These are phyloP conservation scores for Rhineura floridana DNA, from an alignment of 2,113 vertebrate genomes.

Conservation along the genomic window DNA sequence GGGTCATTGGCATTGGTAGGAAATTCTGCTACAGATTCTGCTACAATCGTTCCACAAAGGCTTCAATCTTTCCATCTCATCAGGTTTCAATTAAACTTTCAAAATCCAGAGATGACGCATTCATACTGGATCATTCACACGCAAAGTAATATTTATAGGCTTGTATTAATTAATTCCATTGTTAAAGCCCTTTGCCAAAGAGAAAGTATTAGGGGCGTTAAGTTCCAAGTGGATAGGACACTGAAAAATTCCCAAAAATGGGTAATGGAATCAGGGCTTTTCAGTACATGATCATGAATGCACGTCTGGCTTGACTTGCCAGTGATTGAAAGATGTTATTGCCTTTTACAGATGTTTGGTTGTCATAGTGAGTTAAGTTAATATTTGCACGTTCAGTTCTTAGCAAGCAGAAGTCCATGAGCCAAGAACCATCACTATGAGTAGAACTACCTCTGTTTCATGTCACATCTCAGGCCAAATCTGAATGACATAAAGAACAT, in stretches of 20 bases:
- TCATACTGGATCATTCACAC: neutral
- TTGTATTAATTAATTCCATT: neutral
- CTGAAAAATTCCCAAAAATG: neutral
- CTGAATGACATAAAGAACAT: neutral
- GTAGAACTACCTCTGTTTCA: neutral
- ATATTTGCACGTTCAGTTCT: conserved; percentile 11
- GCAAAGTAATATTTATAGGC: conserved; percentile 18
- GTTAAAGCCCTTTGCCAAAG: neutral
- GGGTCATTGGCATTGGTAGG: rapidly evolving
- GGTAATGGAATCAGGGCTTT: neutral
- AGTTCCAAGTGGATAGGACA: conserved; percentile 10
- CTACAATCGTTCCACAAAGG: neutral
- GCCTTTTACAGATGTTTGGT: conserved; percentile 26
- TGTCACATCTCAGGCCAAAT: conserved; percentile 7
- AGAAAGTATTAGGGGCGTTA: neutral
- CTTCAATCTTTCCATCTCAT: conserved; percentile 14
- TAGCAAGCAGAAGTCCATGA: neutral
- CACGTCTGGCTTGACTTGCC: conserved; percentile 1
- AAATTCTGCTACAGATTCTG: neutral
- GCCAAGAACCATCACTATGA: conserved; percentile 6
- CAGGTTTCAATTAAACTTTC: neutral
- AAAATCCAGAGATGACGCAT: conserved; percentile 2
- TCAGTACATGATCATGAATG: conserved; percentile 18
- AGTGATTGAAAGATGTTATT: conserved; percentile 25
- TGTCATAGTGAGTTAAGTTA: conserved; percentile 12